Evolutionary conservation across 2,113 vertebrate genomes (phyloP).

Genomic region (Xiphophorus hellerii): DNA sequence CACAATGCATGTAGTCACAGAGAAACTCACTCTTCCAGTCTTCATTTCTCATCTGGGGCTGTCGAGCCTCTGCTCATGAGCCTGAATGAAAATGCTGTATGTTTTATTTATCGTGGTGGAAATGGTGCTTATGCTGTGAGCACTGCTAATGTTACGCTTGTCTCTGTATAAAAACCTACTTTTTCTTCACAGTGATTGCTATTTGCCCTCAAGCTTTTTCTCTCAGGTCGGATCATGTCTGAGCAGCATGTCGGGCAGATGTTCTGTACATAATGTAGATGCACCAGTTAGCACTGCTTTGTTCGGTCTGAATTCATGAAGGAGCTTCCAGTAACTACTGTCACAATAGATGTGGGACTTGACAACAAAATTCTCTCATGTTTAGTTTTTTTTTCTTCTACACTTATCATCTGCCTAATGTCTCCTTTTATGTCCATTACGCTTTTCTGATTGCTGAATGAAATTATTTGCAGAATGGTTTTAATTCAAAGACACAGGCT

Average conservation of each 20-base stretch:
- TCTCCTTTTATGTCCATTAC: background rate
- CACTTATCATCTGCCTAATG: background rate
- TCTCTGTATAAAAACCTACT: conserved; percentile 15
- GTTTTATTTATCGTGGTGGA: conserved; percentile 42
- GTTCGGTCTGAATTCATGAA: conserved; percentile 10
- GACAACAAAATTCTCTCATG: background rate
- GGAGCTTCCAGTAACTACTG: background rate
- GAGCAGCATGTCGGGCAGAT: conserved; percentile 1
- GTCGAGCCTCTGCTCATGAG: conserved; percentile 11
- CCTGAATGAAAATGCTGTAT: conserved; percentile 31
- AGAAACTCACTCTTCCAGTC: conserved; percentile 8
- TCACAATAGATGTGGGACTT: background rate
- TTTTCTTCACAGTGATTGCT: background rate
- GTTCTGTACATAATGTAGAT: background rate
- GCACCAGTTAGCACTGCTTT: conserved; percentile 11
- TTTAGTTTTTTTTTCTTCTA: background rate
- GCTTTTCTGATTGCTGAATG: background rate
- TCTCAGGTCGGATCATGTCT: conserved; percentile 1
- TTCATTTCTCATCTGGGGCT: conserved; percentile 27
- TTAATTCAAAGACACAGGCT: background rate
- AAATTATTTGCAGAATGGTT: background rate
- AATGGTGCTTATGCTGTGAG: conserved; percentile 18
- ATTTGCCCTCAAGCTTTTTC: background rate
- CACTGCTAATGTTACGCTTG: conserved; percentile 28
- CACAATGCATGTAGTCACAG: conserved; percentile 1